Percentiles rank a stretch among this genome's conserved stretches.
phyloP scores from a whole-genome alignment of 2,113 vertebrate genomes.

The human (Homo sapiens) region GRCh38 chr12:24328501-24329000 shows the following conservation, averaged over 20 bases:
- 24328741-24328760: neutral
- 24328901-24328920: neutral
- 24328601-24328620: slow-evolving; percentile 70
- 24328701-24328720: neutral
- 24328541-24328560: slow-evolving; percentile 80
- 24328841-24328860: neutral
- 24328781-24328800: neutral
- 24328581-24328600: slow-evolving; percentile 75
- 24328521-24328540: slow-evolving; percentile 89
- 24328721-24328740: neutral
- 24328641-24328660: slow-evolving; percentile 75
- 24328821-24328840: neutral
- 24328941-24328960: neutral
- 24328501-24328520: slow-evolving; percentile 90
- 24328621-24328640: slow-evolving; percentile 76
- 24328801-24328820: neutral
- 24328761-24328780: neutral
- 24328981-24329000: neutral
- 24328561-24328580: slow-evolving; percentile 82
- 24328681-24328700: slow-evolving; percentile 21
- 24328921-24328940: neutral
- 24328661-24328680: neutral
- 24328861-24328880: slow-evolving; percentile 22
- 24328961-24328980: neutral
- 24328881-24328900: neutral